Base-by-base conservation (phyloP, 2,888 invertebrate species). In the Urechis unicinctus region DNA sequence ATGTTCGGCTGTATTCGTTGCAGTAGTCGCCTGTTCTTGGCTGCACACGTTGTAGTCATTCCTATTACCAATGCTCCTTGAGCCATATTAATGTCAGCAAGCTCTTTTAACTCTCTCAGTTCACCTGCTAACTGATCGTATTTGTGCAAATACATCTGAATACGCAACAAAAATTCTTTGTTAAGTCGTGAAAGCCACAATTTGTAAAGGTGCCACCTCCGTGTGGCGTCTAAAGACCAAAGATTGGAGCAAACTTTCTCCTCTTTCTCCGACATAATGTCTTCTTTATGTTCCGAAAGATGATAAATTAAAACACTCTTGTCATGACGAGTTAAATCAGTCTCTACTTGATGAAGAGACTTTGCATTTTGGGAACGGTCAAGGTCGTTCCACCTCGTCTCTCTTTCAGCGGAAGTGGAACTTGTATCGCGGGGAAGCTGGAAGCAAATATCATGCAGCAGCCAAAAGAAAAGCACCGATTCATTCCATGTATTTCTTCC, bases 11-110 rank as follows among this genome's bases (percentile, higher is more conserved):
- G 60, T 30, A 80, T 65, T 26, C 64, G 60, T 46, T 68, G 63
- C 29, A 74, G 62, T 2, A 74, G 55, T 17, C 57, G 36, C 24
- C 68, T 68, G 54, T 71, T 68, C 50, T 63, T 59, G 4, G 75
- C 73, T 42, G 74, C 73, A 9, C 68, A 68, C 1, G 73, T 73
- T 30, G 74, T 74, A 29, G 74, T 74, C 71, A 74, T 71, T 30
- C 68, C 73, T 53, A 75, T 65, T 0, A 75, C 66, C 26, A 63
- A 56, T 2, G 66, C 60, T 17, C 17, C 9, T 36, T 36, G 9
- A 36, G 17, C 9, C 17, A 36, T 61, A 21, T 58, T 53, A 24
- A 57, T 57, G 49, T 74, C 73, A 52, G 66, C 65, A 41, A 67
- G 52, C 42, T 61, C 52, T 13, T 43, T 51, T 0, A 64, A 54